Evolutionary conservation across 2,888 invertebrate species (phyloP), one percentile per base, ranked within the genome.

Genomic region (Aspidiotus rigidus): DNA sequence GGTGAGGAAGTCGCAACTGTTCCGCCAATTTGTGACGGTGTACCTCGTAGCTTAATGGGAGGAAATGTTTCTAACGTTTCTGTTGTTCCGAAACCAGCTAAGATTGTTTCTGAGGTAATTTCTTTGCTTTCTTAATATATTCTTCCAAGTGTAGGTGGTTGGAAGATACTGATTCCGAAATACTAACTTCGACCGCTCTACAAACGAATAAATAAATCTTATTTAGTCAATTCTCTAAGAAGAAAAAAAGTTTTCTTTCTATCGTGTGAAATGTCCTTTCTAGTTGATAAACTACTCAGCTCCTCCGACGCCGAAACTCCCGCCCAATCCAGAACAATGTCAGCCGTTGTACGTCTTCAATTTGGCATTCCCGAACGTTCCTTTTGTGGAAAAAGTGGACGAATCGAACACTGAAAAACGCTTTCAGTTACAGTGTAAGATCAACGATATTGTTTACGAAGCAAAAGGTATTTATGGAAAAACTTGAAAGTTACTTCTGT

Each of bases 321-420:
- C 67, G 11, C 59, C 67, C 2, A 59, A 59, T 59, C 49, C 59
- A 6, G 67, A 67, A 40, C 59, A 59, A 11, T 67, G 67, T 15
- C 67, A 67, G 11, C 67, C 67, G 7, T 17, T 67, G n/a, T 67
- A 67, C 28, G 60, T 67, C 7, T 67, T 67, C n/a, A 67, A 67
- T 40, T 60, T 67, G n/a, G 67, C 67, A 13, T 67, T 67, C 15
- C 67, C 67, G 5, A 67, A 60, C 53, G 13, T 67, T 13, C 7
- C 49, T 10, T 59, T 67, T 7, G 67, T 67, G 11, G 67, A 67
- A 11, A 28, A 60, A 39, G 28, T 44, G n/a, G 60, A 67, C 39
- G 67, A 67, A 2, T 8, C 49, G 7, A 67, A 67, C 53, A n/a
- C 60, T n/a, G 67, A 67, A 9, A 42, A 57, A 15, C 59, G 67